Evolutionary conservation across 2,113 vertebrate species (phyloP), one percentile per base, ranked within the genome.

Genomic region (Phalacrocorax pelagicus): DNA sequence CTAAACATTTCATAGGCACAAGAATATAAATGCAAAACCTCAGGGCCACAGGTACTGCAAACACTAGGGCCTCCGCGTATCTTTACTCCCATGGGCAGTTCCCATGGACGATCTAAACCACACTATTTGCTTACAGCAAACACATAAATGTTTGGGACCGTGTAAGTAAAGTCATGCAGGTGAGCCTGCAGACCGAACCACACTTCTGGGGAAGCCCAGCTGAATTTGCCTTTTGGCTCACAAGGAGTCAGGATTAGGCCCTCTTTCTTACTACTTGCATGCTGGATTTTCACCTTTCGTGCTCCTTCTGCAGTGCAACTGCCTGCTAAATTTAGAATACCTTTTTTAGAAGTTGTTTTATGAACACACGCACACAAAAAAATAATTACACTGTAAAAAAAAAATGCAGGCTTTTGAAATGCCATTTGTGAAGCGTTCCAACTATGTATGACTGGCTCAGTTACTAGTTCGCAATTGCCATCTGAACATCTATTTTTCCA

Each of bases 401-500:
- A 92, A 36, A n/a, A 40, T 0, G 15, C 67, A 80, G 79, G 71
- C 66, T 96, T 94, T 85, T 91, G 90, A 96, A 97, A 96, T 91
- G 91, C 95, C 94, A 59, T 96, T 97, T 91, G 86, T 24, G 49
- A 59, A 86, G 74, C 17, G 34, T 75, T 92, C 81, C 94, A 87
- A 7, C 19, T 92, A 88, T 51, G 86, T 36, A 63, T 6, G 34
- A 71, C 69, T 90, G 95, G 91, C 88, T 94, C 90, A 21, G 91
- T 88, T 40, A 59, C 97, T 92, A n/a, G 88, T 54, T 96, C 34
- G 9, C 91, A 90, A 94, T 96, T 93, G 58, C 96, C 96, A 96
- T 97, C 90, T 81, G 94, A 98, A 96, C 97, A 95, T 96, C 98
- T 97, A 96, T 97, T 98, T 98, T 98, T 97, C 97, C 97, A 96